A percentile compares a stretch with the other conserved stretches of the same genome.
phyloP scores from a whole-genome alignment of 2,888 invertebrate species.

The Onthophagus sagittarius region DNA sequence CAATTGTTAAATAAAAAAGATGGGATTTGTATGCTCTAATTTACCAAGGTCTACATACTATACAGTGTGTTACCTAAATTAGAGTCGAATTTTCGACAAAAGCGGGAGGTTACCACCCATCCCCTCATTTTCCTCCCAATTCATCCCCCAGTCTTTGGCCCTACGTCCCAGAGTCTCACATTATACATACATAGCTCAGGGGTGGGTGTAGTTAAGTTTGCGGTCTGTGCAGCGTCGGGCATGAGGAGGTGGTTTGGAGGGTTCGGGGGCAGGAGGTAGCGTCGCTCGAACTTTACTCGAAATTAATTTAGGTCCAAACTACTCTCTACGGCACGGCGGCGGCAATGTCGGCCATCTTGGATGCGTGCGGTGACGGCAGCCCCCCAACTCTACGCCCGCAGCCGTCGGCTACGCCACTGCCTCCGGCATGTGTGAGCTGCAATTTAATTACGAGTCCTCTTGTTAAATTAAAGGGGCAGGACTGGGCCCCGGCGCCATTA shows the following conservation, averaged over 20 bases:
- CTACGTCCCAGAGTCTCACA: background rate
- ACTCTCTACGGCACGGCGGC: slow-evolving; percentile 23
- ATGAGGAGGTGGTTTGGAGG: slow-evolving; percentile 31
- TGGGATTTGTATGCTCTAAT: background rate
- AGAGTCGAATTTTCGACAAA: background rate
- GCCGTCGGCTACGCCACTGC: background rate
- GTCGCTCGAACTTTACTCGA: slow-evolving; percentile 40
- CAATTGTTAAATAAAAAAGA: background rate
- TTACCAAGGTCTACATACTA: slow-evolving; percentile 20
- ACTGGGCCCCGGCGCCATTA: slow-evolving; percentile 44
- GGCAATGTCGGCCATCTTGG: slow-evolving; percentile 39
- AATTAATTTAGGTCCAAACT: slow-evolving; percentile 48
- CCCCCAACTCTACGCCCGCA: slow-evolving; percentile 35
- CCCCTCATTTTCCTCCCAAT: slow-evolving; percentile 24
- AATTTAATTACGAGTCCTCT: slow-evolving; percentile 47
- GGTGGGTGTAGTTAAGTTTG: slow-evolving; percentile 20
- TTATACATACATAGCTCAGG: slow-evolving; percentile 12
- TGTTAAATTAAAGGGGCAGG: slow-evolving; percentile 47
- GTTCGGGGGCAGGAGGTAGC: slow-evolving; percentile 36
- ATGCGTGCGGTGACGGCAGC: slow-evolving; percentile 41
- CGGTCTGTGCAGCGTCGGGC: slow-evolving; percentile 17
- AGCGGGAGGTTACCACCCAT: slow-evolving; percentile 31
- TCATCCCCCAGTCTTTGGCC: background rate
- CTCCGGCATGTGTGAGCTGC: slow-evolving; percentile 29
- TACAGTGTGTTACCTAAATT: slow-evolving; percentile 24